Percentiles rank a stretch among this genome's conserved stretches.
Evolutionary conservation across 2,888 invertebrate species (phyloP).

Genomic region (Melieria omissa): DNA sequence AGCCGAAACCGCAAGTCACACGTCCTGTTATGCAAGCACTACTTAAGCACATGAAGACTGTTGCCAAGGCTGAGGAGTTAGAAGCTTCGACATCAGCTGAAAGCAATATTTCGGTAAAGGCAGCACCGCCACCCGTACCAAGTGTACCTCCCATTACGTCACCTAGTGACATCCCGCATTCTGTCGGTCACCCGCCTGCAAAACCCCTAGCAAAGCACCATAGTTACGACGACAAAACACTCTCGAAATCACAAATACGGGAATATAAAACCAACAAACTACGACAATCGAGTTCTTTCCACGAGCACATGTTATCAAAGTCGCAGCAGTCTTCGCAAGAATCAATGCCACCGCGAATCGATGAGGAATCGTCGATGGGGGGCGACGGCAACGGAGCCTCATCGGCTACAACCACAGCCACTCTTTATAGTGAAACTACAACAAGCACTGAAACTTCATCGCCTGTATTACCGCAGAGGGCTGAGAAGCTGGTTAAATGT

Average conservation of each 20-base stretch:
- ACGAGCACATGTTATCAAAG: conserved; percentile 71
- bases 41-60: conserved; percentile 59
- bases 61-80: conserved; percentile 57
- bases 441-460: conserved; percentile 64
- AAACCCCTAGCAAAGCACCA: conserved; percentile 74
- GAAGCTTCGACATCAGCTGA: conserved; percentile 56
- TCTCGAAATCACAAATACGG: conserved; percentile 74
- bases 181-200: conserved; percentile 66
- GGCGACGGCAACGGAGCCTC: conserved; percentile 63
- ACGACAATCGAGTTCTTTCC: conserved; percentile 74
- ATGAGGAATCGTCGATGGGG: conserved; percentile 68
- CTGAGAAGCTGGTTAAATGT: conserved; percentile 73
- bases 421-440: conserved; percentile 70
- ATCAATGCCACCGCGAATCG: conserved; percentile 69
- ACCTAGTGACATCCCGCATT: conserved; percentile 55
- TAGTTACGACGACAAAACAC: conserved; percentile 74
- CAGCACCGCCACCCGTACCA: conserved; percentile 58
- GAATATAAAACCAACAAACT: conserved; percentile 73
- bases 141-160: conserved; percentile 65
- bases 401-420: conserved; percentile 67
- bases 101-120: conserved; percentile 38
- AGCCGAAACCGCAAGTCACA: conserved; percentile 59
- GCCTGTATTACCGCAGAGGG: conserved; percentile 63
- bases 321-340: conserved; percentile 68
- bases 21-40: conserved; percentile 61